Base-by-base conservation (phyloP, 2,888 invertebrate species). In the Sinodicranocentrus sp. region DNA sequence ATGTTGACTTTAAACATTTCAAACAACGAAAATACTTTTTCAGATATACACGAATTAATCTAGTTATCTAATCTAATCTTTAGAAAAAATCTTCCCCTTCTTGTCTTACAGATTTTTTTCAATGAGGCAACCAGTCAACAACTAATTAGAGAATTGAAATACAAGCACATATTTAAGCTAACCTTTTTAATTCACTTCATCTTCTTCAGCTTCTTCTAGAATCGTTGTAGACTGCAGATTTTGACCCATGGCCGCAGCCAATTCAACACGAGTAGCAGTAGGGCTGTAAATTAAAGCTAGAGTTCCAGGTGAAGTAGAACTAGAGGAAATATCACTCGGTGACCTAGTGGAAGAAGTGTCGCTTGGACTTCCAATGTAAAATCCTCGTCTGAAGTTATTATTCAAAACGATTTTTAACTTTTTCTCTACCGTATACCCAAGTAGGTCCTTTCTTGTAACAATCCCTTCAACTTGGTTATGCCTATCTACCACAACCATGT, bases 371-470 rank as follows among this genome's bases (percentile, higher is more conserved):
- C 77, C 77, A 28, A 77, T 77, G 21, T 77, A 77, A 59, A 77
- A 77, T 23, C 77, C 77, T 54, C 67, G 52, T 3, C 77, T 52
- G 2, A 57, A 8, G 21, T 77, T 77, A 39, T 77, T 77, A 28
- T 77, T 77, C 23, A 83, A 17, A 17, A 86, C 63, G 2, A 57
- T 26, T 68, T 83, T 86, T 17, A 91, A 87, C 79, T 89, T 90
- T 79, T 90, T 90, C 84, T 91, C 90, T 67, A 91, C 89, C 61
- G 87, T 89, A 87, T 90, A 91, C 0, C 91, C 91, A 91, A 91
- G 91, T 43, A 91, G 87, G 88, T 91, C 91, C 80, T 91, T 91
- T n/a, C 91, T 86, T 0, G 91, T 91, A 15, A 91, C 89, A 17
- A 91, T 90, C n/a, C 91, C 91, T 13, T 89, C 88, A 0, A 91